Conservation (phyloP, 1,140 invertebrate species). For the Elymnias hypermnestra region DNA sequence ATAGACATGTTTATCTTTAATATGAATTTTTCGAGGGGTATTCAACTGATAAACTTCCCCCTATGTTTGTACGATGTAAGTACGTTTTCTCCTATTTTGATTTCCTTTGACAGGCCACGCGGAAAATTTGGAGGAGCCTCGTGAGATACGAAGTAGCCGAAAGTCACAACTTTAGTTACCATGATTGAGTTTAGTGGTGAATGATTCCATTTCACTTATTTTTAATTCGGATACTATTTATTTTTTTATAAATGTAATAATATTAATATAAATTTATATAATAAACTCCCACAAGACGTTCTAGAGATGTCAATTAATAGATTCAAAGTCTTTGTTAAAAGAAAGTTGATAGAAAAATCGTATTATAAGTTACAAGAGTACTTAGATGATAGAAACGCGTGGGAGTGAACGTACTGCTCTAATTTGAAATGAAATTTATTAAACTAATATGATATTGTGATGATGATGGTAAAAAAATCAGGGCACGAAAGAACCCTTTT, state of each 20-base stretch:
- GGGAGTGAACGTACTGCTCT: no score
- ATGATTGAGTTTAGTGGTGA: constrained; percentile 20
- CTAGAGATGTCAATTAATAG: no score
- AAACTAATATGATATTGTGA: no score
- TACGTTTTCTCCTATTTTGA: background rate
- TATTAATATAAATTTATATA: background rate
- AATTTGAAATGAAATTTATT: no score
- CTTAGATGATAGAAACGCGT: no score
- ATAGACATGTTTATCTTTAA: no score
- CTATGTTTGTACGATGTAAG: background rate
- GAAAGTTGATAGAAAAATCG: no score
- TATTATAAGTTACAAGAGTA: no score
- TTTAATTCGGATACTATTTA: constrained; percentile 6
- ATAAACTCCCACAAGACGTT: no score
- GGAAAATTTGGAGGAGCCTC: constrained; percentile 20
- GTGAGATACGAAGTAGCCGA: constrained; percentile 12
- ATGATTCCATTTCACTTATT: constrained; percentile 13
- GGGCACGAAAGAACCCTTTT: no score
- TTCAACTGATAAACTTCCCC: background rate
- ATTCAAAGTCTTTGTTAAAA: no score
- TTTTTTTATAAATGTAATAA: background rate
- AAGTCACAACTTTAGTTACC: constrained; percentile 15
- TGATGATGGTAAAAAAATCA: background rate
- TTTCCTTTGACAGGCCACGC: constrained; percentile 28
- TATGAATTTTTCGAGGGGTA: background rate